A percentile compares a stretch with the other conserved stretches of the same genome.
Conservation (phyloP, 2,113 vertebrate species). For the Phycodurus eques region DNA sequence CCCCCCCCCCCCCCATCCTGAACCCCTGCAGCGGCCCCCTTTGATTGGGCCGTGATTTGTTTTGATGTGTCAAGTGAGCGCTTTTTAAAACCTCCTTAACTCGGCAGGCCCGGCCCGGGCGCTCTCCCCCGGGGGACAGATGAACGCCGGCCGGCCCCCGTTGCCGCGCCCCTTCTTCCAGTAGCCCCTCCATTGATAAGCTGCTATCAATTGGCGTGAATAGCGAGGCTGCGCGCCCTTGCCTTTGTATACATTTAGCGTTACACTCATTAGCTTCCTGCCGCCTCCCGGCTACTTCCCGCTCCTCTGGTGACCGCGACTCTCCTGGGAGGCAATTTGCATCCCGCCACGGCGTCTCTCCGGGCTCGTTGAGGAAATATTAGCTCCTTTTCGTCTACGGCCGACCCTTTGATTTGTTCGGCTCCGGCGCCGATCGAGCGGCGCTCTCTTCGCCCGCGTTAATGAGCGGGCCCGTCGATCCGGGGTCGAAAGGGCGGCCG, state of each 20-base stretch:
- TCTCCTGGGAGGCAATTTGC: constrained; percentile 79
- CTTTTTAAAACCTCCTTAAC: constrained; percentile 76
- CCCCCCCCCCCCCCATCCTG: not conserved
- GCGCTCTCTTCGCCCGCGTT: constrained; percentile 53
- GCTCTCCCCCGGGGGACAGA: constrained; percentile 69
- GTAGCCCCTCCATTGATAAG: constrained; percentile 69
- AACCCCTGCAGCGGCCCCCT: constrained; percentile 22
- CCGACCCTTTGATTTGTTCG: constrained; percentile 73
- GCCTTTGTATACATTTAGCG: constrained; percentile 78
- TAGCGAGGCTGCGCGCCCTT: constrained; percentile 50
- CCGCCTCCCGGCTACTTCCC: constrained; percentile 71
- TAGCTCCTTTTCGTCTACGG: constrained; percentile 65
- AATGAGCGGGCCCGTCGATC: constrained; percentile 73
- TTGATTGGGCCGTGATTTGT: constrained; percentile 70
- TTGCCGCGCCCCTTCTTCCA: constrained; percentile 40
- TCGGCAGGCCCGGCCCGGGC: constrained; percentile 52
- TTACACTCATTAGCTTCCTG: constrained; percentile 78
- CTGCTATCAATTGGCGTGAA: constrained; percentile 77
- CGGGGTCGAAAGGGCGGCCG: constrained; percentile 57
- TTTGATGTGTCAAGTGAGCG: constrained; percentile 74
- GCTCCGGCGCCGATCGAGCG: constrained; percentile 62
- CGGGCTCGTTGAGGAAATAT: constrained; percentile 75
- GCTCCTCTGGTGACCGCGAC: constrained; percentile 43
- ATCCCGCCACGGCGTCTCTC: constrained; percentile 73
- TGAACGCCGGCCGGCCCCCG: constrained; percentile 53